Conservation (phyloP, 2,113 vertebrate species). For the Lycocorax pyrrhopterus region DNA sequence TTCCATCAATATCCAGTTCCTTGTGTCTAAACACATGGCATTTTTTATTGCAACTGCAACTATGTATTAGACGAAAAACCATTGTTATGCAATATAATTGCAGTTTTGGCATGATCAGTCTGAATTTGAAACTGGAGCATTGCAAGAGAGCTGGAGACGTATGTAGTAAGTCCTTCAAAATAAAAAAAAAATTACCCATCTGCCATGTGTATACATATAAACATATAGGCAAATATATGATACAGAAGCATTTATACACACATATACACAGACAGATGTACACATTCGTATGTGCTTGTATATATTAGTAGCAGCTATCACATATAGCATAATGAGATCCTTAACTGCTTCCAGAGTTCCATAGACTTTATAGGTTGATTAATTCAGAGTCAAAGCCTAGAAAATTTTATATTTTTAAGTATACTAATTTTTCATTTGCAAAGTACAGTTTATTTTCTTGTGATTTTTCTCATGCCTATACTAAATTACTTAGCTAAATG, state of each 20-base stretch:
- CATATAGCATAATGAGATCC: neutral
- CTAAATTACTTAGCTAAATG: neutral
- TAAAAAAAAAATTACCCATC: neutral
- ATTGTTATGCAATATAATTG: constrained; percentile 10
- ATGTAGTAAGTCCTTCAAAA: constrained; percentile 9
- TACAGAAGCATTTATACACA: neutral
- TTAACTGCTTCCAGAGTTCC: constrained; percentile 9
- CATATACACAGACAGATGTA: no score
- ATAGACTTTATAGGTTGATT: neutral
- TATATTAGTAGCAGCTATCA: constrained; percentile 33
- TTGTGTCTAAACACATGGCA: neutral
- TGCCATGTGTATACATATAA: neutral
- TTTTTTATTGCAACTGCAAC: constrained; percentile 16
- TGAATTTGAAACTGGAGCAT: constrained; percentile 29
- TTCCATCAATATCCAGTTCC: neutral
- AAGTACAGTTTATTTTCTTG: constrained; percentile 21
- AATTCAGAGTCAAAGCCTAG: neutral
- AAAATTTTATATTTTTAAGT: neutral
- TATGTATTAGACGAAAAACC: constrained; percentile 37
- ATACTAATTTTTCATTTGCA: constrained; percentile 17
- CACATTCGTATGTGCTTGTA: neutral
- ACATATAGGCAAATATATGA: neutral
- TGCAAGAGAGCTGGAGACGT: neutral
- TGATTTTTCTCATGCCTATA: neutral
- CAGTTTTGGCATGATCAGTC: constrained; percentile 32